Base-by-base conservation (phyloP, 2,797 vertebrate species). In the Coluber constrictor region DNA sequence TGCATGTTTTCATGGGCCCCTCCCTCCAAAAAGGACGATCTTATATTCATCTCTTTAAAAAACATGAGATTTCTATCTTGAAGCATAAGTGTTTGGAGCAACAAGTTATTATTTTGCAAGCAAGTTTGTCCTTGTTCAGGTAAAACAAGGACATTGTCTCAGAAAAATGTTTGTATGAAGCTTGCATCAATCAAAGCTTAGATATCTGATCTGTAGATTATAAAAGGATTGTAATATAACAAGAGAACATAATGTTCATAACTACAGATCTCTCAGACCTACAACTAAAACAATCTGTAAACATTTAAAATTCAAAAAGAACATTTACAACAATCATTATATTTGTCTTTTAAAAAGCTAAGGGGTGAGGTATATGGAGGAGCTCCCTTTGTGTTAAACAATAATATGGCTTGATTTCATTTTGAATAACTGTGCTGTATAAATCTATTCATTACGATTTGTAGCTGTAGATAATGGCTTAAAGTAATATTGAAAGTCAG, bases 21-120 rank as follows among this genome's bases (percentile, higher is more conserved):
- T 56, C 86, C 90, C 56, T 91, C n/a, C 83, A 27, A 37, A 86
- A 93, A 51, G 86, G 59, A 6, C 7, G 94, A 2, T 12, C 0
- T 59, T 86, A 1, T 10, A 11, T 91, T 90, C 87, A 86, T 43
- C 63, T 13, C 32, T 88, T 29, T 27, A 56, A 56, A 92, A 70
- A 88, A 63, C 86, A 15, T 29, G 32, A 32, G 7, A 4, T 54
- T 94, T 95, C 56, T 13, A 66, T 59, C 89, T 92, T 89, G 94
- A n/a, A 8, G 0, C 74, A 90, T 43, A 56, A 87, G 15, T 59
- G 18, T 63, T 79, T 25, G 74, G 47, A 63, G 61, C 29, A 95
- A n/a, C 29, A 74, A 59, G 7, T 70, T 5, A 15, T 63, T 92
- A 74, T 43, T 88, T 59, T 94, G 43, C 12, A 32, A 37, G 57